These are phyloP conservation scores for Tachycineta bicolor DNA, from an alignment of 2,113 vertebrate species.

Conservation along the genomic window DNA sequence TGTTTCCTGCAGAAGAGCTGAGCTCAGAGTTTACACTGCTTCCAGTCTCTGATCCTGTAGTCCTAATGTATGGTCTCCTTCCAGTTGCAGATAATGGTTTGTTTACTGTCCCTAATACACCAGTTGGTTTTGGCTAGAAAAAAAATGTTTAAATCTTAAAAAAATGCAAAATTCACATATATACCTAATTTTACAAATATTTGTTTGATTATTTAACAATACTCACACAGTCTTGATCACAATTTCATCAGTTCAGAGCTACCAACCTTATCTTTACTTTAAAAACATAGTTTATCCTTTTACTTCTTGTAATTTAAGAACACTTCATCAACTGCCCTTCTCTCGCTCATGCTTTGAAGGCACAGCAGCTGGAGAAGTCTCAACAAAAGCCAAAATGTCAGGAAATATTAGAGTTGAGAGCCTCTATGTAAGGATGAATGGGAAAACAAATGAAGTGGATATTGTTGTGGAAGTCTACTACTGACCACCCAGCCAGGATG, in stretches of 20 bases:
- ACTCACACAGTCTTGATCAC: not conserved
- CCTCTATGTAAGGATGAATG: not conserved
- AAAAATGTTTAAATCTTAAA: slow-evolving; percentile 7
- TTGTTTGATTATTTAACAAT: not conserved
- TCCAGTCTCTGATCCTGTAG: slow-evolving; percentile 81
- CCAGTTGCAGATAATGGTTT: slow-evolving; percentile 93
- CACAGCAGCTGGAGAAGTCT: not conserved
- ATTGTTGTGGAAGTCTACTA: not conserved
- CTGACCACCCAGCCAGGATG: not conserved
- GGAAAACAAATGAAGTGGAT: not conserved
- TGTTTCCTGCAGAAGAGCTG: slow-evolving; percentile 83
- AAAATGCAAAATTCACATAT: not conserved
- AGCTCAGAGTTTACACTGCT: slow-evolving; percentile 89
- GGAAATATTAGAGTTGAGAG: not conserved
- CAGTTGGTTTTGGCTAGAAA: slow-evolving; percentile 88
- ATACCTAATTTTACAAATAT: not conserved
- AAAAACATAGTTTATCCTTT: not conserved
- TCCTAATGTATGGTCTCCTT: slow-evolving; percentile 88
- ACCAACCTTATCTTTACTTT: not conserved
- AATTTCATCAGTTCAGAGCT: not conserved
- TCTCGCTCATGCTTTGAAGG: not conserved
- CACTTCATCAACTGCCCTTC: not conserved
- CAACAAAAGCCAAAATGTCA: not conserved
- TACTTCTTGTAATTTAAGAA: not conserved
- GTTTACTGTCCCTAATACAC: slow-evolving; percentile 92